Evolutionary conservation across 1,140 invertebrate genomes (phyloP).

Genomic region (Drosophila saltans): DNA sequence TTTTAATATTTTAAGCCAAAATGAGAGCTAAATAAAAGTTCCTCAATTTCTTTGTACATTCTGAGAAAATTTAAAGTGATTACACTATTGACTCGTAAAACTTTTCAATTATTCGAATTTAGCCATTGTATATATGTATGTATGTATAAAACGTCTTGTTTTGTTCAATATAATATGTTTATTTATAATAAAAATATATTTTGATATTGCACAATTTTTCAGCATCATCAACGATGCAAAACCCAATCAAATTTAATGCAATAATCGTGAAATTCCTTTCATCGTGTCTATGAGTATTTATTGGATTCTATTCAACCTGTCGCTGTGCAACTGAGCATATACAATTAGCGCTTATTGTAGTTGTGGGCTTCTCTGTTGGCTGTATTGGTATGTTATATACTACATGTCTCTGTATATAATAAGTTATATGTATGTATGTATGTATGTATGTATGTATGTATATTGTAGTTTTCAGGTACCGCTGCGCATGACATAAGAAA

Average conservation of each 20-base stretch:
- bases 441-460: constrained; percentile 25
- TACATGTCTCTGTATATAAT: constrained; percentile 11
- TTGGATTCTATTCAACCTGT: constrained; percentile 7
- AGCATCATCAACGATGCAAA: neutral
- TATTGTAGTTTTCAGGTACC: constrained; percentile 28
- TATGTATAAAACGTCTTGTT: neutral
- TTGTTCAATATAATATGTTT: neutral
- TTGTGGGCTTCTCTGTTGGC: constrained; percentile 32
- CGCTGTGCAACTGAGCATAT: neutral
- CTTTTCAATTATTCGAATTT: no score
- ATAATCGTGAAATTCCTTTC: neutral
- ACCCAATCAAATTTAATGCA: neutral
- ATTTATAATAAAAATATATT: neutral
- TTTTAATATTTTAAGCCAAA: no score
- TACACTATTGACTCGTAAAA: no score
- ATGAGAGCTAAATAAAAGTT: no score
- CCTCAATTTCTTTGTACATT: no score
- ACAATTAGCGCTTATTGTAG: constrained; percentile 32
- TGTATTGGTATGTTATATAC: constrained; percentile 9
- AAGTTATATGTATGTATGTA: constrained; percentile 5
- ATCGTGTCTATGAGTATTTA: neutral
- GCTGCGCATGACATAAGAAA: constrained; percentile 72
- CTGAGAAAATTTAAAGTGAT: no score
- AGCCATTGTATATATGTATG: no score
- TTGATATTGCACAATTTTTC: neutral